A percentile compares a stretch with the other conserved stretches of the same genome.
phyloP scores from a whole-genome alignment of 2,888 invertebrate species.

The Ditylenchus weischeri region DNA sequence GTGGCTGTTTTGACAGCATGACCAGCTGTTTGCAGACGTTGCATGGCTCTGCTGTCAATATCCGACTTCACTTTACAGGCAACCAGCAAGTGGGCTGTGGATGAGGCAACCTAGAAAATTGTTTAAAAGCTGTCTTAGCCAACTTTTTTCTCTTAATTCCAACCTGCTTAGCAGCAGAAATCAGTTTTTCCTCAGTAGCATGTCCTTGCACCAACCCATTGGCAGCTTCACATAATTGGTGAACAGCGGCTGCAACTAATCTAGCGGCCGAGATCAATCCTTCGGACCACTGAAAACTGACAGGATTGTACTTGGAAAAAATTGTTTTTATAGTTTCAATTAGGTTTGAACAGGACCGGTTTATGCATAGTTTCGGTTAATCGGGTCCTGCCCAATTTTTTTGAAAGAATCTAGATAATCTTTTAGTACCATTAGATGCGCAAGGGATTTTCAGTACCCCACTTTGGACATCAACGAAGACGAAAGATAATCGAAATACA shows the following conservation, averaged over 20 bases:
- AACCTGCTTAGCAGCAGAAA: conserved; percentile 80
- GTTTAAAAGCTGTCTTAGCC: background rate
- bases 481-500: no score
- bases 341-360: no score
- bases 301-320: no score
- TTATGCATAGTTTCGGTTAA: no score
- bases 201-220: conserved; percentile 77
- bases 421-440: no score
- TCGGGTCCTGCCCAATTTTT: no score
- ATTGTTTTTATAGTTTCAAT: no score
- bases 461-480: no score
- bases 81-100: conserved; percentile 92
- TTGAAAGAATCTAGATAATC: no score
- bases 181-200: conserved; percentile 80
- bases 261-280: conserved; percentile 69
- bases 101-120: conserved; percentile 74
- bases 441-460: no score
- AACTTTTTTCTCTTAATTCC: background rate
- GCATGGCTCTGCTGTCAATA: conserved; percentile 86
- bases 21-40: conserved; percentile 69
- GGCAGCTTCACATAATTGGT: conserved; percentile 93
- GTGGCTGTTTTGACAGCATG: conserved; percentile 89
- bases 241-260: conserved; percentile 92
- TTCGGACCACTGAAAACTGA: conserved; percentile 49
- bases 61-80: conserved; percentile 99